A percentile compares a stretch with the other conserved stretches of the same genome.
These are phyloP conservation scores for Pseudococcus viburni DNA, from an alignment of 2,888 invertebrate genomes.

Conservation along the genomic window DNA sequence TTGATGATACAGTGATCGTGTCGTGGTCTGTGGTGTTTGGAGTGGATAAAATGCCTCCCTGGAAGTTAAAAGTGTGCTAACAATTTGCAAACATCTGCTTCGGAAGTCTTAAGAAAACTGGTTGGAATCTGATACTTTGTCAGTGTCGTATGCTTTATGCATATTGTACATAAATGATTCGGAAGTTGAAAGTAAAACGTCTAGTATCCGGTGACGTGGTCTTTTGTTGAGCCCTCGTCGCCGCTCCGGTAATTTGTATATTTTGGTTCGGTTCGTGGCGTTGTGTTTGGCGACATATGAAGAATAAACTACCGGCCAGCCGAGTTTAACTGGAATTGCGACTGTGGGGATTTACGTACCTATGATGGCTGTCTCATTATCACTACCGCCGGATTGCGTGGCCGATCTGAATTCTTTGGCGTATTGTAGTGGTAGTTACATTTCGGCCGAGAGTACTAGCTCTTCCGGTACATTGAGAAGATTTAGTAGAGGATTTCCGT, in stretches of 20 bases:
- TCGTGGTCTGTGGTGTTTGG: neutral
- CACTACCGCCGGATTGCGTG: conserved; percentile 56
- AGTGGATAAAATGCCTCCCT: neutral
- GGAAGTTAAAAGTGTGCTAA: conserved; percentile 21
- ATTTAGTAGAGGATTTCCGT: conserved; percentile 79
- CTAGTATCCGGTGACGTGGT: conserved; percentile 50
- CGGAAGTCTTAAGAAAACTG: neutral
- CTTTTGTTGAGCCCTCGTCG: conserved; percentile 8
- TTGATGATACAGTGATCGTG: neutral
- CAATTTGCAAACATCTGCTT: conserved; percentile 43
- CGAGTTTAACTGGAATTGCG: conserved; percentile 54
- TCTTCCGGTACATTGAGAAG: conserved; percentile 71
- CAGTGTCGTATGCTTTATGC: neutral
- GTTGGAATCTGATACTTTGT: conserved; percentile 19
- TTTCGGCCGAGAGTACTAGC: conserved; percentile 58
- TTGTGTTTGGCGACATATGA: conserved; percentile 11
- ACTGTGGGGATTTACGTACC: neutral
- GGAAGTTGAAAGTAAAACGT: conserved; percentile 28
- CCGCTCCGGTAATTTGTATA: conserved; percentile 23
- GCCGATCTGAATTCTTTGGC: conserved; percentile 46
- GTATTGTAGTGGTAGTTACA: conserved; percentile 50
- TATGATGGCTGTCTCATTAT: conserved; percentile 44
- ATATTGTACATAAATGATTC: neutral
- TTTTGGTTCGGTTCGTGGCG: conserved; percentile 14
- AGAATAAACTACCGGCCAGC: conserved; percentile 8